Base-by-base conservation (phyloP, 2,888 invertebrate genomes). In the Aphodius sticticus region DNA sequence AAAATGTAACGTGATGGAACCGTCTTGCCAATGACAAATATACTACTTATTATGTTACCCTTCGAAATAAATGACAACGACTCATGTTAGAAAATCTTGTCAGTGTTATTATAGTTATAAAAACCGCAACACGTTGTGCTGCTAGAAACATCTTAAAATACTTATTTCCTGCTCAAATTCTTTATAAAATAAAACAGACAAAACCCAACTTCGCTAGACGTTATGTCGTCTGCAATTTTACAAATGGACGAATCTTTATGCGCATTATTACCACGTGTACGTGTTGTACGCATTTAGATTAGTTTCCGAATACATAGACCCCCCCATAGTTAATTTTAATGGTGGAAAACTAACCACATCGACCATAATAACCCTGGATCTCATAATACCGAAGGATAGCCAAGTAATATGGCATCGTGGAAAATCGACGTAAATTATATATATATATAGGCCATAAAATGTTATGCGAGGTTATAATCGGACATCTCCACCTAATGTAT, bases 401-500 rank as follows among this genome's bases (percentile, higher is more conserved):
- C 12, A 53, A 12, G 53, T 53, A 53, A 53, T n/a, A n/a, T 12
- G 53, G 12, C 53, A 3, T 53, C 53, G 53, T 53, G 53, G 7
- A 53, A 53, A 53, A 53, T 53, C 53, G 12, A 53, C 53, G 53
- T 53, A 53, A 53, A 53, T 53, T 53, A 53, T 53, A n/a, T n/a
- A n/a, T n/a, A n/a, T n/a, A n/a, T n/a, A 53, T 5, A 12, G 12
- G 7, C 53, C 53, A 53, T 53, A 53, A 53, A 53, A 53, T 53
- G 12, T 12, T 53, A 53, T 53, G 12, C 12, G 53, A 1, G 53
- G 2, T 53, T 53, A 53, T 53, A 53, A 53, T 53, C 53, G 53
- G 53, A 53, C 53, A 53, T 53, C 53, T 53, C 53, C 53, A 53
- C 53, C 53, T 53, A 53, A 53, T 53, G 53, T 53, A 53, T 53